Percentiles rank a stretch among this genome's conserved stretches.
Conservation (phyloP, 2,113 vertebrate genomes). For the Centropus bengalensis region DNA sequence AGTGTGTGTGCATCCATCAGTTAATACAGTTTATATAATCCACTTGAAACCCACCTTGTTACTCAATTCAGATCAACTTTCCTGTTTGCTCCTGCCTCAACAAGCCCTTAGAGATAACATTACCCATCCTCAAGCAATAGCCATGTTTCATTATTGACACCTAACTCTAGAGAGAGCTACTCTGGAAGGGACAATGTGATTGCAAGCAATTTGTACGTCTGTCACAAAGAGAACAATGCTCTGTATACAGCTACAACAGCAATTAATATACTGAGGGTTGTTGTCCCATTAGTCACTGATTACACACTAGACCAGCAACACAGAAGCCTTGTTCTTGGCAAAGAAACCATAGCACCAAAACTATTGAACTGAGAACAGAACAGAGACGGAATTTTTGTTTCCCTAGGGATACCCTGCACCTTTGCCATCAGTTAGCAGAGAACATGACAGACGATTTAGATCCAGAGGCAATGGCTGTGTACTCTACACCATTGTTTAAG, state of each 20-base stretch:
- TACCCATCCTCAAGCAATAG: neutral
- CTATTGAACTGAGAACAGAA: neutral
- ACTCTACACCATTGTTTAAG: neutral
- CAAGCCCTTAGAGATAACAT: constrained; percentile 22
- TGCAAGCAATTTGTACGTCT: constrained; percentile 22
- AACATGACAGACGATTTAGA: neutral
- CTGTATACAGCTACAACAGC: neutral
- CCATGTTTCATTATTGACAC: constrained; percentile 47
- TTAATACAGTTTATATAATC: constrained; percentile 44
- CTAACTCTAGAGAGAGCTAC: constrained; percentile 2
- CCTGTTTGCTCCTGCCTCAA: neutral
- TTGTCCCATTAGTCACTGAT: constrained; percentile 62
- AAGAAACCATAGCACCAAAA: neutral
- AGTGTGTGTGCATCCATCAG: neutral
- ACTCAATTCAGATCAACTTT: constrained; percentile 56
- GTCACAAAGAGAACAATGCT: constrained; percentile 32
- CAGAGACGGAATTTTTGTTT: neutral
- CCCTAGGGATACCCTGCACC: neutral
- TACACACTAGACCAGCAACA: constrained; percentile 6
- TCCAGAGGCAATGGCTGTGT: neutral
- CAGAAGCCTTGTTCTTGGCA: constrained; percentile 37
- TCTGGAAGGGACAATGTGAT: constrained; percentile 17
- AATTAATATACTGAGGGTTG: constrained; percentile 44
- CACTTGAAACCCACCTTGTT: constrained; percentile 49
- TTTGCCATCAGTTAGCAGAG: constrained; percentile 6